A percentile compares a stretch with the other conserved stretches of the same genome.
Conservation (phyloP, 2,797 vertebrate species). For the Meda fulgida region DNA sequence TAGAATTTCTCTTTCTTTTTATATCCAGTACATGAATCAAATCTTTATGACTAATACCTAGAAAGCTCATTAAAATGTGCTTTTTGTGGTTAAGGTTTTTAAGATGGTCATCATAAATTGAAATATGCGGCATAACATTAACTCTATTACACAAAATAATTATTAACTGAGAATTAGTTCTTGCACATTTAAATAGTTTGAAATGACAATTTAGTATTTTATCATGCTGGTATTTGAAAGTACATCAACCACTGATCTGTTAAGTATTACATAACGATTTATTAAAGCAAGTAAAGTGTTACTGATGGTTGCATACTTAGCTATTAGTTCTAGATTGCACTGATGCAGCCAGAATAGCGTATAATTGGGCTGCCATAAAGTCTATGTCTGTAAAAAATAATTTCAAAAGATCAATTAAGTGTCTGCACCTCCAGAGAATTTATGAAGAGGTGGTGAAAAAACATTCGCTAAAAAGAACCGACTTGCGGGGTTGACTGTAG, state of each 20-base stretch:
- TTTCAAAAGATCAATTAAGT: slow-evolving; percentile 49
- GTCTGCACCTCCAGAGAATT: slow-evolving; percentile 30
- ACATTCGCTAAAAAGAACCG: slow-evolving; percentile 42
- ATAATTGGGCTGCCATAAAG: slow-evolving; percentile 33
- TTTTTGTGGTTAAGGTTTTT: not conserved
- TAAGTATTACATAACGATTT: not conserved
- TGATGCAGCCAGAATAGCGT: slow-evolving; percentile 27
- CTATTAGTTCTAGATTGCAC: not conserved
- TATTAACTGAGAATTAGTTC: not conserved
- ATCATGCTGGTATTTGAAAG: not conserved
- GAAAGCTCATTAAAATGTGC: not conserved
- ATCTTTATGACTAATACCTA: not conserved
- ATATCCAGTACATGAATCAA: not conserved
- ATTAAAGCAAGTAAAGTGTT: slow-evolving; percentile 12
- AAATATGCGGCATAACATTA: not conserved
- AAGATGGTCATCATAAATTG: not conserved
- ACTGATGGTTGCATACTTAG: slow-evolving; percentile 13
- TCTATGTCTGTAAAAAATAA: slow-evolving; percentile 44
- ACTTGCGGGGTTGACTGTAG: slow-evolving; percentile 37
- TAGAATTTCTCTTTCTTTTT: slow-evolving; percentile 3
- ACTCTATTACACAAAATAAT: not conserved
- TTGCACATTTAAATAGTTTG: not conserved
- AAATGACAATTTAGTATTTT: not conserved
- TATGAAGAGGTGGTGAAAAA: slow-evolving; percentile 19
- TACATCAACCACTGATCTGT: slow-evolving; percentile 1